A percentile compares a stretch with the other conserved stretches of the same genome.
Evolutionary conservation across 2,113 vertebrate genomes (phyloP).

Genomic region (Aegypius monachus): DNA sequence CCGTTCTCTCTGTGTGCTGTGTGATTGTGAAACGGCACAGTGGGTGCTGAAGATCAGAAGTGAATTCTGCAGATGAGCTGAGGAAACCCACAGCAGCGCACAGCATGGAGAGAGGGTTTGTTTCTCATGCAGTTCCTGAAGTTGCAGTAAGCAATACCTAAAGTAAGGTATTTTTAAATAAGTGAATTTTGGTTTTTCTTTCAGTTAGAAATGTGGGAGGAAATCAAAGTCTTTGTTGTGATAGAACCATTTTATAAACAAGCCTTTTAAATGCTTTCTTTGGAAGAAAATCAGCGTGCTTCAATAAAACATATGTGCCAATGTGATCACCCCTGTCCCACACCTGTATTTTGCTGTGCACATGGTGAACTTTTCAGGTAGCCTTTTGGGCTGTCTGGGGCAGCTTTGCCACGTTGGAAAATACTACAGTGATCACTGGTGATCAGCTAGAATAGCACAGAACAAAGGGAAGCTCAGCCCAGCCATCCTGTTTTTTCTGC

Average conservation of each 20-base stretch:
- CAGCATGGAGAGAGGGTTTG: background rate
- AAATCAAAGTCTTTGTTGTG: background rate
- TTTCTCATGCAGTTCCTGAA: background rate
- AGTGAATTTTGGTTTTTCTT: background rate
- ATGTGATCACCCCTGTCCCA: background rate
- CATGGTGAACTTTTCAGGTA: background rate
- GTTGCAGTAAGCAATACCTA: background rate
- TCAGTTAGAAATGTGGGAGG: background rate
- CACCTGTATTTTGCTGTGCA: background rate
- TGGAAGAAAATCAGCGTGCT: background rate
- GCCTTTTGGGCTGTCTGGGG: background rate
- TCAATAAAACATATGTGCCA: background rate
- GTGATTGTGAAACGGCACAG: slow-evolving; percentile 49
- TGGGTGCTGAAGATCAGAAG: slow-evolving; percentile 35
- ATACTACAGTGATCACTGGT: no score
- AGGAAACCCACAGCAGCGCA: background rate
- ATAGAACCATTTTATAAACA: background rate
- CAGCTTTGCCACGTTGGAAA: background rate
- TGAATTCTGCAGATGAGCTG: slow-evolving; percentile 10
- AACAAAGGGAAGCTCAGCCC: no score
- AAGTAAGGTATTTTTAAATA: background rate
- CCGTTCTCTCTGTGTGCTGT: slow-evolving; percentile 33
- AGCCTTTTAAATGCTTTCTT: background rate
- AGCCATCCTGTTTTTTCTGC: no score
- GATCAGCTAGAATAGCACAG: no score